Conservation (phyloP, 2,113 vertebrate genomes). For the Nestor notabilis region DNA sequence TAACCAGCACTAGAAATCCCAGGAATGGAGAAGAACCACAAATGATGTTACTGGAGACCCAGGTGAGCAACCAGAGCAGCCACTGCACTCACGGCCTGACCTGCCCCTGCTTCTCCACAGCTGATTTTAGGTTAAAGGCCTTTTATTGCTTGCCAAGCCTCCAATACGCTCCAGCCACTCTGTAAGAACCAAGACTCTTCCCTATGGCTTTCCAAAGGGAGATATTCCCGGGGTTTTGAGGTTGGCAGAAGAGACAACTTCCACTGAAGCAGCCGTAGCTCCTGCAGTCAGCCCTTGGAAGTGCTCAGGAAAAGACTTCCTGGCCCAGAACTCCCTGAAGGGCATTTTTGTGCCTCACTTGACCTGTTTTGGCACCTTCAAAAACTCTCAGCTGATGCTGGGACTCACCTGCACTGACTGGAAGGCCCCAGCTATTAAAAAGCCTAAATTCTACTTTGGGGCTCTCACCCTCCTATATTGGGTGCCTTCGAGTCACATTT, state of each 20-base stretch:
- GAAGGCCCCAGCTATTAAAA: not conserved
- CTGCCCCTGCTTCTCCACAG: not conserved
- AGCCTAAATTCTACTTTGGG: not conserved
- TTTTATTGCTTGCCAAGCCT: not conserved
- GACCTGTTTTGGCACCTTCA: not conserved
- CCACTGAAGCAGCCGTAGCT: rapidly evolving
- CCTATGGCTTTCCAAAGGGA: rapidly evolving
- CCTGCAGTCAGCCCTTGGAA: not conserved
- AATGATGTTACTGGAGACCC: not conserved
- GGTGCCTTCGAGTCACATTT: not conserved
- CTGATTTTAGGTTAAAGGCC: not conserved
- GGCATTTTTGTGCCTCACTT: not conserved
- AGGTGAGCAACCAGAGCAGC: rapidly evolving
- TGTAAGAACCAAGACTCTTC: not conserved
- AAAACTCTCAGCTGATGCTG: not conserved
- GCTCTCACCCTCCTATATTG: not conserved
- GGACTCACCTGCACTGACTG: not conserved
- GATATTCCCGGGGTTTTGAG: not conserved
- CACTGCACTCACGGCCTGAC: rapidly evolving
- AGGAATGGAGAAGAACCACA: not conserved
- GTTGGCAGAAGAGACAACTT: not conserved
- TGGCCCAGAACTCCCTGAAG: not conserved
- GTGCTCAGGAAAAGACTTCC: not conserved
- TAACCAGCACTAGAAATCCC: not conserved
- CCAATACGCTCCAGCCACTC: not conserved